Evolutionary conservation across 30 jellyfish, hydroid and myxozoan genomes (phyloP), one percentile per base, ranked within the genome.

Genomic region (Catostylus mosaicus): DNA sequence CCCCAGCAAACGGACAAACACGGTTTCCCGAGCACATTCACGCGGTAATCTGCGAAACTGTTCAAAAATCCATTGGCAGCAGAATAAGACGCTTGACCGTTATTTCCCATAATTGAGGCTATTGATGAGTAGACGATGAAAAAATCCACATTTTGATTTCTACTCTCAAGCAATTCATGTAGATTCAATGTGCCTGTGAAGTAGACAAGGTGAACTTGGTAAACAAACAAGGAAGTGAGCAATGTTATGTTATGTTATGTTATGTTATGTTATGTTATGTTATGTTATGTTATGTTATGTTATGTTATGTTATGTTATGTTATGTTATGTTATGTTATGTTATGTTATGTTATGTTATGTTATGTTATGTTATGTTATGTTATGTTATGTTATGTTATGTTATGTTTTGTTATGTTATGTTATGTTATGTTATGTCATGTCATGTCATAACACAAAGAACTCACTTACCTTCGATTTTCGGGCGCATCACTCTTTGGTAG

Each of bases 1-100:
- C 94, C 94, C 94, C 94, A 83, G 67, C 94, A 83, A 37, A 83
- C 69, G 18, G 94, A 30, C 12, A 68, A 73, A 72, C 94, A 70
- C 4, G 81, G 87, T 20, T 83, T 83, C 9, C 80, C 74, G 37
- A 62, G 72, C 18, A 72, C 87, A 26, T 59, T 27, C 48, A 14
- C 30, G 34, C 87, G 84, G 33, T 70, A 83, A 2, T 83, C 82
- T 22, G 94, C 94, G 60, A 83, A 83, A 52, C 94, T 72, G 87
- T 83, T 72, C 63, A 83, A 36, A 51, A 83, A 83, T 0, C 67
- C 87, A 38, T 83, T 83, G 12, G 94, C 84, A 9, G 94, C 94
- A 8, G 88, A 60, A 31, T 83, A 83, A 5, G 94, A 20, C 19
- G 94, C 36, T 24, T 83, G 94, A 12, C 94, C 94, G 31, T 26